These are phyloP conservation scores for Dusona sp. DNA, from an alignment of 2,888 invertebrate genomes.

Conservation along the genomic window DNA sequence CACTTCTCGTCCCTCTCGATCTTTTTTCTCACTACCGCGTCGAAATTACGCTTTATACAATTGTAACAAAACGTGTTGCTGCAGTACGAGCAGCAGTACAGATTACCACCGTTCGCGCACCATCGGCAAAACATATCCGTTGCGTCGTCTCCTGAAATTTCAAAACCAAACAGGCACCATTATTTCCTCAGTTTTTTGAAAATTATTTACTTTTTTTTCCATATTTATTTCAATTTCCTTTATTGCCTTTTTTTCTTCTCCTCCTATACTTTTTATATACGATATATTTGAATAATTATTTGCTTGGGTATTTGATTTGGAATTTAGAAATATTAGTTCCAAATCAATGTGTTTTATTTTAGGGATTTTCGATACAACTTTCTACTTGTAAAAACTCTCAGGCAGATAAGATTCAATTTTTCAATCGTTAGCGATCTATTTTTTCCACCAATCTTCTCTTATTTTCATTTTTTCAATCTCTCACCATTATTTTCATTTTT, in stretches of 20 bases:
- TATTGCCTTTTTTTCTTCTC: neutral
- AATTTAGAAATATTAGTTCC: neutral
- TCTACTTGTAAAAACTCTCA: neutral
- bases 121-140: slow-evolving; percentile 93
- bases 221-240: too few species aligned
- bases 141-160: slow-evolving; percentile 88
- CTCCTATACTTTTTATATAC: neutral
- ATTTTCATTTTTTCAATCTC: too few species aligned
- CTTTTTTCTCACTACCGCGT: slow-evolving; percentile 88
- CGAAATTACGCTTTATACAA: slow-evolving; percentile 91
- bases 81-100: slow-evolving; percentile 92
- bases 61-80: slow-evolving; percentile 86
- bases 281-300: neutral
- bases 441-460: too few species aligned
- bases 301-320: neutral
- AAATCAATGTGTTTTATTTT: neutral
- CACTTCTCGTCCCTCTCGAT: slow-evolving; percentile 92
- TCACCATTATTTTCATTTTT: too few species aligned
- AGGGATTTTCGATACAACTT: too few species aligned
- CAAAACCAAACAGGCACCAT: neutral
- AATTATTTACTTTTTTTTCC: too few species aligned
- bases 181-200: neutral
- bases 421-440: neutral
- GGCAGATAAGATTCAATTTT: neutral
- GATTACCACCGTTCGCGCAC: slow-evolving; percentile 93